Evolutionary conservation across 2,888 invertebrate species (phyloP).

Genomic region (Horisme vitalbata): DNA sequence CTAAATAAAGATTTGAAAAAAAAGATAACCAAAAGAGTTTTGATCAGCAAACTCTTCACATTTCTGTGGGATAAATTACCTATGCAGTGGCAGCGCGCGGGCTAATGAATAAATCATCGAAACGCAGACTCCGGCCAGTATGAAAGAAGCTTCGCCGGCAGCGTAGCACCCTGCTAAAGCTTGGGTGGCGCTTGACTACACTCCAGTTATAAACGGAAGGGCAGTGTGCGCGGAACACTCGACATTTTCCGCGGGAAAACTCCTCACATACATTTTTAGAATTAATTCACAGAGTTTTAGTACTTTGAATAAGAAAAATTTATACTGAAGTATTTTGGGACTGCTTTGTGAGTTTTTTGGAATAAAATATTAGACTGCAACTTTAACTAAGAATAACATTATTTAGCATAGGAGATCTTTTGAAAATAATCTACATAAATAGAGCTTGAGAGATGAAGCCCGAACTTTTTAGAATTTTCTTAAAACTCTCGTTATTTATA

Average conservation of each 20-base stretch:
- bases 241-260: constrained; percentile 24
- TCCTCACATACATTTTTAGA: constrained; percentile 22
- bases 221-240: constrained; percentile 46
- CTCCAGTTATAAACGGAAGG: constrained; percentile 53
- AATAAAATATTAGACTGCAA: too few species aligned
- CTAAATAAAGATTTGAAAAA: too few species aligned
- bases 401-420: not conserved
- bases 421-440: not conserved
- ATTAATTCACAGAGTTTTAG: too few species aligned
- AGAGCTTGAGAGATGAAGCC: not conserved
- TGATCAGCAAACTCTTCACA: too few species aligned
- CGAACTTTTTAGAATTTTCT: not conserved
- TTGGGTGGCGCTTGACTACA: constrained; percentile 39
- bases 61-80: too few species aligned
- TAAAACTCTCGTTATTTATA: constrained; percentile 3
- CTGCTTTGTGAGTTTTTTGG: too few species aligned
- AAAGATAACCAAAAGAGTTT: too few species aligned
- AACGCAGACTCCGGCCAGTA: constrained; percentile 4
- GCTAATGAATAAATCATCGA: not conserved
- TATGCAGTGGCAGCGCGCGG: too few species aligned
- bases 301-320: too few species aligned
- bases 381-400: not conserved
- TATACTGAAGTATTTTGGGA: too few species aligned
- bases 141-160: constrained; percentile 28
- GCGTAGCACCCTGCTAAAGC: constrained; percentile 30